phyloP scores from a whole-genome alignment of 2,113 vertebrate genomes.

The Grus americana region DNA sequence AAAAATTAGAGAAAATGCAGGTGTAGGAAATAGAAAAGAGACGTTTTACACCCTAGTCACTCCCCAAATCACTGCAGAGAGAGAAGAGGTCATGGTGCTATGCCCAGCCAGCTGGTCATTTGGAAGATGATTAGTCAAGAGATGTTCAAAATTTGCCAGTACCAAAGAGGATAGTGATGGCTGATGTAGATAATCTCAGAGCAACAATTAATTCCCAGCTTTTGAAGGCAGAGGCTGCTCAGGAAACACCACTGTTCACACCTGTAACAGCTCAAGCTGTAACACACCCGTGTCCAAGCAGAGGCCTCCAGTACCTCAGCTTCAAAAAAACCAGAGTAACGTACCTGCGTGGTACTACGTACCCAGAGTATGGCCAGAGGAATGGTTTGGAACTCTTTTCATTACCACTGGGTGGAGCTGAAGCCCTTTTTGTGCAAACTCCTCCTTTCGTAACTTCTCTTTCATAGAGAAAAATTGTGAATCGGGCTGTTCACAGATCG shows the following conservation, averaged over 20 bases:
- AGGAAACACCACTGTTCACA: neutral
- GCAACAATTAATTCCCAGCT: neutral
- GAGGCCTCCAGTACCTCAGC: neutral
- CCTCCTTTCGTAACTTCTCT: neutral
- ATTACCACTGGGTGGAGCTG: conserved; percentile 43
- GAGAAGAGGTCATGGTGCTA: neutral
- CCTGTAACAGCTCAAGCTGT: neutral
- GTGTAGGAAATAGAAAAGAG: neutral
- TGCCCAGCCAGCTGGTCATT: neutral
- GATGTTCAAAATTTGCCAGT: neutral
- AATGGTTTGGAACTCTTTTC: neutral
- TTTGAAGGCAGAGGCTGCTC: neutral
- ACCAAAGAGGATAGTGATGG: neutral
- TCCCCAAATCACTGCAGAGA: neutral
- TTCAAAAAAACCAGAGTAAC: rapidly evolving
- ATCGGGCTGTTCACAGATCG: neutral
- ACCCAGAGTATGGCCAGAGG: neutral
- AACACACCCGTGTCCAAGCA: neutral
- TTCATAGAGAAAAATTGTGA: rapidly evolving
- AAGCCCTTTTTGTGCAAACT: neutral
- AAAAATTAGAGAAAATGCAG: neutral
- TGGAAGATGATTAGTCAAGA: neutral
- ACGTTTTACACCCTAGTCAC: neutral
- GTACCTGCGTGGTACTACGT: rapidly evolving
- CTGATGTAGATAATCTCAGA: neutral